A percentile compares a stretch with the other conserved stretches of the same genome.
Conservation (phyloP, 2,888 invertebrate genomes). For the Acleris emargana region DNA sequence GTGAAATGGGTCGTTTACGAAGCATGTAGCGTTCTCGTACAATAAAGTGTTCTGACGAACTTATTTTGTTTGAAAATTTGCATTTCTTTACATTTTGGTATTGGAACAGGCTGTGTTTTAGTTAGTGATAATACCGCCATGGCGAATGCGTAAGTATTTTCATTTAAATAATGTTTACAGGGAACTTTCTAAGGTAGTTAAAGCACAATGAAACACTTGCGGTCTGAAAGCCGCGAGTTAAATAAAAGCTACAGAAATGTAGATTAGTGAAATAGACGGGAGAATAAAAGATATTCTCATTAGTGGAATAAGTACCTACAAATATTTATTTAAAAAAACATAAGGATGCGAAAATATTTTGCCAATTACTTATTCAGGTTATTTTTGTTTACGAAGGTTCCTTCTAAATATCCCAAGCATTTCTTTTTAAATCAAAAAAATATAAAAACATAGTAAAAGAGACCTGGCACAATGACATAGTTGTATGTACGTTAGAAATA, state of each 20-base stretch:
- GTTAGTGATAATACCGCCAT: slow-evolving; percentile 52
- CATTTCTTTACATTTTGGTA: slow-evolving; percentile 47
- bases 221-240: slow-evolving; percentile 1
- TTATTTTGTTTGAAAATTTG: slow-evolving; percentile 42
- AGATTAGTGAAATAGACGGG: neutral
- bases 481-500: too few species aligned
- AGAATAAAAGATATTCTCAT: neutral
- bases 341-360: too few species aligned
- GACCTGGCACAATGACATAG: too few species aligned
- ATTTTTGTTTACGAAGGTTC: too few species aligned
- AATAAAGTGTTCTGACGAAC: slow-evolving; percentile 12
- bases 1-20: slow-evolving; percentile 25
- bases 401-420: too few species aligned
- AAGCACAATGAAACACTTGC: slow-evolving; percentile 6
- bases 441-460: too few species aligned
- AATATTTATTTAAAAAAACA: too few species aligned
- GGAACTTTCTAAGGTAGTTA: slow-evolving; percentile 9
- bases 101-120: slow-evolving; percentile 47
- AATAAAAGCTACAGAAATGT: slow-evolving; percentile 1
- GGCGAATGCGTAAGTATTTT: slow-evolving; percentile 57
- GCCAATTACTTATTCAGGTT: too few species aligned
- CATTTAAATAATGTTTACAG: slow-evolving; percentile 43
- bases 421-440: too few species aligned
- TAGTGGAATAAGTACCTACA: too few species aligned
- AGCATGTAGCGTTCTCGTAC: slow-evolving; percentile 18